Evolutionary conservation across 2,888 invertebrate genomes (phyloP).

Genomic region (Polyommatus icarus): DNA sequence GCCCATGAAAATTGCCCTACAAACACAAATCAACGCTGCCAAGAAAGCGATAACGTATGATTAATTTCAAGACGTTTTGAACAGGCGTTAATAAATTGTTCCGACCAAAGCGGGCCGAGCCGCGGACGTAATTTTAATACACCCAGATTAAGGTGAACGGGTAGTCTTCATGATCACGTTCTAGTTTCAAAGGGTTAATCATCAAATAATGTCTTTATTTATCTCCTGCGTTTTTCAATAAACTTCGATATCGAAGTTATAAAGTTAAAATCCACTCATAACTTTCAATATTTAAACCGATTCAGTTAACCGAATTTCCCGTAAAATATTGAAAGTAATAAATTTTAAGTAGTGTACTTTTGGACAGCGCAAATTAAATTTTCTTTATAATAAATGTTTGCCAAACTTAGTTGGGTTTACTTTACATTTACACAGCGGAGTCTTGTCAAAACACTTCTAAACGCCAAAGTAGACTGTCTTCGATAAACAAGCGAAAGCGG

Average conservation of each 20-base stretch:
- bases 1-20: constrained; percentile 13
- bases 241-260: not conserved
- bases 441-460: constrained; percentile 70
- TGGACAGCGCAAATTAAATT: constrained; percentile 27
- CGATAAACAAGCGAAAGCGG: constrained; percentile 76
- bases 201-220: not conserved
- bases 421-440: constrained; percentile 71
- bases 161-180: not conserved
- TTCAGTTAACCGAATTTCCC: not conserved
- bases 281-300: constrained; percentile 4
- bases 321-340: not conserved
- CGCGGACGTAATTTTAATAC: constrained; percentile 16
- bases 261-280: not conserved
- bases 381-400: constrained; percentile 50
- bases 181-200: not conserved
- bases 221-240: not conserved
- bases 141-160: not conserved
- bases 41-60: constrained; percentile 24
- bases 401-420: constrained; percentile 68
- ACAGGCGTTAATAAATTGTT: constrained; percentile 16
- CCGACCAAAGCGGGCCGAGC: not conserved
- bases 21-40: constrained; percentile 21
- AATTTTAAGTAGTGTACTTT: constrained; percentile 9
- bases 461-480: constrained; percentile 71
- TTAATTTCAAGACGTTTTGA: constrained; percentile 22